Base-by-base conservation (phyloP, 2,113 vertebrate genomes). In the Puntigrus tetrazona region DNA sequence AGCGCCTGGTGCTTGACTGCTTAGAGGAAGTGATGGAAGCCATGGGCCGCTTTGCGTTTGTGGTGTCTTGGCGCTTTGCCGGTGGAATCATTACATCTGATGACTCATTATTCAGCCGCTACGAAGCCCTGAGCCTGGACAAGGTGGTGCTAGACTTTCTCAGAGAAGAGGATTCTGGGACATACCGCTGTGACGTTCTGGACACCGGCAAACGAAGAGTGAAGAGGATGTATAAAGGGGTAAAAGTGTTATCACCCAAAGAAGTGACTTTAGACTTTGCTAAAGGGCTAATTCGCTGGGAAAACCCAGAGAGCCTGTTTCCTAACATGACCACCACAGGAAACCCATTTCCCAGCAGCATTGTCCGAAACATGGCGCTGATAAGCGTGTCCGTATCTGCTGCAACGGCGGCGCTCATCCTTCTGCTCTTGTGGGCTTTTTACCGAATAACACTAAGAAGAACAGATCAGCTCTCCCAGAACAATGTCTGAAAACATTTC, bases 131-230 rank as follows among this genome's bases (percentile, higher is more conserved):
- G 1, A 25, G 78, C 0, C 0, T 89, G 10, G 81, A 93, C 14
- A 84, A 86, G 1, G 7, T 97, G 65, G 77, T 83, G 1, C 90
- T 98, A 61, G 86, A 90, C 16, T 88, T 94, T 0, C 83, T 92
- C 2, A 81, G 13, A 16, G 97, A 98, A 84, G 84, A 85, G 0
- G 63, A 95, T 0, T 91, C 95, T n/a, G 97, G 98, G 0, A 98
- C 98, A 0, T 98, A 98, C 20, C 88, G 94, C 0, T 98, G 97
- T 7, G 95, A 96, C 0, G 95, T 98, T 78, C 95, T 92, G 85
- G 86, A 92, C 45, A 5, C 86, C 0, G 87, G 47, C 81, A 91
- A 87, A 1, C 93, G 14, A 8, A 27, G 93, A 11, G 83, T 97
- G 81, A 96, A 98, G 92, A 94, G 94, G 78, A 61, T 93, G 55